These are phyloP conservation scores for Poecilia gillii DNA, from an alignment of 2,797 vertebrate species.

Conservation along the genomic window DNA sequence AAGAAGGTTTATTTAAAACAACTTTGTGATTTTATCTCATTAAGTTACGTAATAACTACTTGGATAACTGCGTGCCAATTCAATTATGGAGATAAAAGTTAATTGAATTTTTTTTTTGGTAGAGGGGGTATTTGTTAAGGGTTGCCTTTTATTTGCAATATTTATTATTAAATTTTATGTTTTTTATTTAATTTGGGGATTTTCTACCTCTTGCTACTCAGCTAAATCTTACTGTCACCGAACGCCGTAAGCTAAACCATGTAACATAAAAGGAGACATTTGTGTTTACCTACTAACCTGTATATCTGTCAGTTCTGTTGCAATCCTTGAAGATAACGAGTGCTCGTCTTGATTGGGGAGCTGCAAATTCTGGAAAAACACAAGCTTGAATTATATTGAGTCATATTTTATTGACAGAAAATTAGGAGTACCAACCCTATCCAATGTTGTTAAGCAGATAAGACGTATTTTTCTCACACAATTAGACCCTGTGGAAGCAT, in stretches of 20 bases:
- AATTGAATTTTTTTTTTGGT: conserved; percentile 17
- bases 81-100: conserved; percentile 21
- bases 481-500: neutral
- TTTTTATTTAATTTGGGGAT: neutral
- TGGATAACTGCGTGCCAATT: conserved; percentile 26
- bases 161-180: conserved; percentile 18
- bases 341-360: conserved; percentile 84
- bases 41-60: conserved; percentile 42
- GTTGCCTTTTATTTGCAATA: conserved; percentile 17
- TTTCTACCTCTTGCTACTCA: neutral
- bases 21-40: conserved; percentile 38
- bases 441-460: neutral
- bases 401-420: neutral
- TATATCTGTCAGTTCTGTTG: conserved; percentile 85
- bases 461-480: neutral
- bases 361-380: conserved; percentile 77
- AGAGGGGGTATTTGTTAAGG: conserved; percentile 27
- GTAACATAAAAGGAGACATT: neutral
- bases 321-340: conserved; percentile 80
- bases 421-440: neutral
- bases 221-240: neutral
- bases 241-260: conserved; percentile 11
- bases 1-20: conserved; percentile 32
- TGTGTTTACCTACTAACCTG: conserved; percentile 77
- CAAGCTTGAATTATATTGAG: neutral